Evolutionary conservation across 2,797 vertebrate species (phyloP).

Genomic region (Salarias fasciatus): DNA sequence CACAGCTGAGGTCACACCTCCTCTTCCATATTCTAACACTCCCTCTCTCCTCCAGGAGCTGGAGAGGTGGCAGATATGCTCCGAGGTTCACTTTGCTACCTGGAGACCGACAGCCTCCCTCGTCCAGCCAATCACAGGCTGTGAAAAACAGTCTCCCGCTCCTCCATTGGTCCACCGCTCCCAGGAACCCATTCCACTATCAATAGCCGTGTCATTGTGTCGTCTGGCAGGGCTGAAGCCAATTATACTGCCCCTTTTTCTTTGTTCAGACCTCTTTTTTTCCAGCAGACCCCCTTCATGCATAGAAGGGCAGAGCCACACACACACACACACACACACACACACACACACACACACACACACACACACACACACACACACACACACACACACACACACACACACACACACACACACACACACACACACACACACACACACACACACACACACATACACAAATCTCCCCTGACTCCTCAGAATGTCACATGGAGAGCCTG

Average conservation of each 20-base stretch:
- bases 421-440: slow-evolving; percentile 45
- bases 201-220: slow-evolving; percentile 77
- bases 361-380: slow-evolving; percentile 44
- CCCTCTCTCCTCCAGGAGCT: slow-evolving; percentile 37
- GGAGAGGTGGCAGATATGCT: slow-evolving; percentile 69
- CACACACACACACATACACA: slow-evolving; percentile 44
- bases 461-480: slow-evolving; percentile 44
- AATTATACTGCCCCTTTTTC: slow-evolving; percentile 71
- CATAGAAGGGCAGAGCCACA: slow-evolving; percentile 40
- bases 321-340: slow-evolving; percentile 48
- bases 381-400: slow-evolving; percentile 43
- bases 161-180: slow-evolving; percentile 72
- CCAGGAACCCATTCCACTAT: slow-evolving; percentile 73
- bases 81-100: slow-evolving; percentile 78
- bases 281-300: slow-evolving; percentile 55
- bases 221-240: slow-evolving; percentile 70
- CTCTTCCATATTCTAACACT: slow-evolving; percentile 30
- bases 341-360: slow-evolving; percentile 52
- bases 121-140: slow-evolving; percentile 75
- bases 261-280: slow-evolving; percentile 66
- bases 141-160: slow-evolving; percentile 68
- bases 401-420: slow-evolving; percentile 45
- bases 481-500: slow-evolving; percentile 59
- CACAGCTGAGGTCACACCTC: slow-evolving; percentile 60
- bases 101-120: slow-evolving; percentile 80